A percentile compares a stretch with the other conserved stretches of the same genome.
These are phyloP conservation scores for Drosophila mimica DNA, from an alignment of 2,888 invertebrate species.

Conservation along the genomic window DNA sequence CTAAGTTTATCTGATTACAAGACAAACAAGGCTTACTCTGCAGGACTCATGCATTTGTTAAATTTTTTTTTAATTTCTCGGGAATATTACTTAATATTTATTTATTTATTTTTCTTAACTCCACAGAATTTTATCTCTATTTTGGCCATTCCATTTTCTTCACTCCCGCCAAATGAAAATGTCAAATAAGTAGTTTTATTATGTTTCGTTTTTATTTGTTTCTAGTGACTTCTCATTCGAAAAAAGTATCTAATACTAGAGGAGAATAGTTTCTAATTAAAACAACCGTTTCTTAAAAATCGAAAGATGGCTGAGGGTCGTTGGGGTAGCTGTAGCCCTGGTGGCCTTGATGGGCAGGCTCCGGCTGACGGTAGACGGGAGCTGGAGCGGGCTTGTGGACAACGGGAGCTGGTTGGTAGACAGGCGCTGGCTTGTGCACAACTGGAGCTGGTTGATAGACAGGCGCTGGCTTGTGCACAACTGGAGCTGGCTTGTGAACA, in stretches of 20 bases:
- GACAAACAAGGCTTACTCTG: not conserved
- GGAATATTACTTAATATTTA: not conserved
- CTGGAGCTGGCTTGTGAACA: constrained; percentile 14
- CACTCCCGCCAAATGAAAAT: not conserved
- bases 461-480: constrained; percentile 1
- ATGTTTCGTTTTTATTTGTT: constrained; percentile 41
- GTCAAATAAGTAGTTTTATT: not conserved
- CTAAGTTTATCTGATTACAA: not conserved
- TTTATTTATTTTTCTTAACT: not conserved
- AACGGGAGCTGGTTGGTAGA: constrained; percentile 16
- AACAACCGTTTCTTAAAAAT: constrained; percentile 64
- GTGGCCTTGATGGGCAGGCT: constrained; percentile 29
- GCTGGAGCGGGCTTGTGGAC: constrained; percentile 14
- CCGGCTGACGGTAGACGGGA: constrained; percentile 37
- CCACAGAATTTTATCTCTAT: not conserved
- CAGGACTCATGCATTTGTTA: not conserved
- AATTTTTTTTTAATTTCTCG: not conserved
- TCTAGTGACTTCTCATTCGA: constrained; percentile 37
- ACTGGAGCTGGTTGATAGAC: not conserved
- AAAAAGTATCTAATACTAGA: constrained; percentile 76
- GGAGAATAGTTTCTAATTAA: constrained; percentile 53
- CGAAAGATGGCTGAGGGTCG: constrained; percentile 80
- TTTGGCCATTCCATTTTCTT: not conserved
- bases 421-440: constrained; percentile 16
- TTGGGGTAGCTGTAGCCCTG: constrained; percentile 81